These are phyloP conservation scores for Ommatoiulus sabulosus DNA, from an alignment of 2,888 invertebrate genomes.

Conservation along the genomic window DNA sequence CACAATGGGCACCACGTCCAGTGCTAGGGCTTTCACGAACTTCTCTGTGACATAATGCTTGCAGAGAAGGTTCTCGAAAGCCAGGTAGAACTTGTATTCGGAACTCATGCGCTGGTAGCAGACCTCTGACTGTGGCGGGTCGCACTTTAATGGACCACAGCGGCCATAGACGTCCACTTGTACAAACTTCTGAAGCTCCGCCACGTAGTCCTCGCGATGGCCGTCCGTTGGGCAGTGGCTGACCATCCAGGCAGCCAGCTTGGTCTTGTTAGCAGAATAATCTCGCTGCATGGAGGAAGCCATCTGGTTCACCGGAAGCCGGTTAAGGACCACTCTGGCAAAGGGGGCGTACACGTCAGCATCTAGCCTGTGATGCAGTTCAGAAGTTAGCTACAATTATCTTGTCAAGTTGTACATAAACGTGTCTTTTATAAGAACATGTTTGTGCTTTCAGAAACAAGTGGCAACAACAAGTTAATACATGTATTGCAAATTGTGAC, in stretches of 20 bases:
- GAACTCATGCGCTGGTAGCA: constrained; percentile 56
- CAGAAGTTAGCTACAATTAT: no score
- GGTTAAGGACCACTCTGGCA: neutral
- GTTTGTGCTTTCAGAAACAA: no score
- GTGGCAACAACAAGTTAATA: no score
- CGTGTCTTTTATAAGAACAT: no score
- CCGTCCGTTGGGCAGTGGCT: constrained; percentile 42
- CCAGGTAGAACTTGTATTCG: constrained; percentile 64
- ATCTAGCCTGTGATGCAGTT: constrained; percentile 18
- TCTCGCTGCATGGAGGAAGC: neutral
- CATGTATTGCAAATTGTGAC: no score
- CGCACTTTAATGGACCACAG: neutral
- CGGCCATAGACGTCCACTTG: constrained; percentile 16
- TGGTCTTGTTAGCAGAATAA: neutral
- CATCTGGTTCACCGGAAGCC: neutral
- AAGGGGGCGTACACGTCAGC: constrained; percentile 47
- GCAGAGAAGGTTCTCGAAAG: constrained; percentile 65
- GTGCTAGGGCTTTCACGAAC: constrained; percentile 62
- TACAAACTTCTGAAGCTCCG: neutral
- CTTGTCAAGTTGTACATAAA: no score
- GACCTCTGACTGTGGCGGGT: neutral
- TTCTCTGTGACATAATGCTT: constrained; percentile 65
- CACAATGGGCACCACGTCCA: constrained; percentile 64
- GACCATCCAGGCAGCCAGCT: neutral
- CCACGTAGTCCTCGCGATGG: constrained; percentile 32